These are phyloP conservation scores for Agriopis marginaria DNA, from an alignment of 2,888 invertebrate genomes.

Conservation along the genomic window DNA sequence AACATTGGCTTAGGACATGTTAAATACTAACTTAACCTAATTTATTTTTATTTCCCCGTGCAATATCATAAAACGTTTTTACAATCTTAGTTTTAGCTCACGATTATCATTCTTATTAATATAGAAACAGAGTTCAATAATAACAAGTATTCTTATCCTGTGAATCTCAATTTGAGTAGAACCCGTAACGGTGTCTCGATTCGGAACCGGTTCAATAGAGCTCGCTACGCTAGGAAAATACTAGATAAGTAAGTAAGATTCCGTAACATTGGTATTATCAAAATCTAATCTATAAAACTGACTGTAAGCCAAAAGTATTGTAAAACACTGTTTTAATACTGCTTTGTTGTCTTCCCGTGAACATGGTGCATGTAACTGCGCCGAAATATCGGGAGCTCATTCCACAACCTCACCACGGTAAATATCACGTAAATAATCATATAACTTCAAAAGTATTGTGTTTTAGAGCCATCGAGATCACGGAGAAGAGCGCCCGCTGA, in stretches of 20 bases:
- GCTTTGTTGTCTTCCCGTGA: no score
- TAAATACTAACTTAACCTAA: background rate
- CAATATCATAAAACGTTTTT: constrained; percentile 8
- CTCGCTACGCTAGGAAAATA: constrained; percentile 16
- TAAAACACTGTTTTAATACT: no score
- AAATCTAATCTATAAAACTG: background rate
- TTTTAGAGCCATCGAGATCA: background rate
- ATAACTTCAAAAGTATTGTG: background rate
- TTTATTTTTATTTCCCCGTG: background rate
- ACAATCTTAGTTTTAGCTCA: constrained; percentile 14
- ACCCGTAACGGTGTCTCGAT: constrained; percentile 59
- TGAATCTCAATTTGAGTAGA: constrained; percentile 47
- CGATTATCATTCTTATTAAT: constrained; percentile 11
- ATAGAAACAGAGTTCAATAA: constrained; percentile 33
- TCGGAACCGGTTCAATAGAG: constrained; percentile 64
- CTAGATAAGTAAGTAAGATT: constrained; percentile 6
- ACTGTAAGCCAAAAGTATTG: background rate
- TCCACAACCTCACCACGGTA: no score
- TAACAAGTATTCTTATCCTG: constrained; percentile 34
- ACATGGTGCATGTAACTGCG: no score
- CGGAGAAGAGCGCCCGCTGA: no score
- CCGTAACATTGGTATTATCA: background rate
- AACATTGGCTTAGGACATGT: background rate
- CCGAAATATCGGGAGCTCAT: no score
- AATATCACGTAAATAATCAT: no score